Base-by-base conservation (phyloP, 1,140 invertebrate species). In the Rhagoletis zephyria region DNA sequence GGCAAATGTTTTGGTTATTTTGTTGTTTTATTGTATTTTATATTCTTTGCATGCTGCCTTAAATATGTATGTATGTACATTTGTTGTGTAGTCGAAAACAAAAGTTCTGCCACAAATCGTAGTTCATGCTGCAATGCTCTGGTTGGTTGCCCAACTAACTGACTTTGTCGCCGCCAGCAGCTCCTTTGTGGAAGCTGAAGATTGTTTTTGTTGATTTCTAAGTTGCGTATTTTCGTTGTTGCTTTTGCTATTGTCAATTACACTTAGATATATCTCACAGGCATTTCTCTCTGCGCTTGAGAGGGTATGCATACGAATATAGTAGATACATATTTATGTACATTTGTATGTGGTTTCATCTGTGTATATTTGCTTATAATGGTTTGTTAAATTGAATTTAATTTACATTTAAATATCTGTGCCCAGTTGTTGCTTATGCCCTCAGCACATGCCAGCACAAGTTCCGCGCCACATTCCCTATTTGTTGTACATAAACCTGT, bases 381-480 rank as follows among this genome's bases (percentile, higher is more conserved):
- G 65, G 67, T 88, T 87, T 87, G 85, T 64, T 77, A 87, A 88
- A 88, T 86, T 88, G 87, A 86, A 88, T 88, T 88, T 87, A 88
- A 88, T 88, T 88, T 87, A 85, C 77, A 88, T 88, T 87, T 88
- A 88, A 88, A 88, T 88, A 56, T 12, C 48, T 81, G 61, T n/a
- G 0, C 4, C 61, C 61, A 63, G 61, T 63, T 63, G 61, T 63
- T 63, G 12, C 61, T 63, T 14, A 14, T 63, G 12, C 1, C 42
- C 5, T 10, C 19, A 67, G n/a, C 30, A 30, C 64, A 67, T 16
- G 74, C 74, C 74, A 56, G 48, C 9, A 67, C n/a, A 40, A 67
- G 64, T 40, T 48, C 19, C 19, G 65, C 65, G 19, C 0, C 74
- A 77, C 74, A 77, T 42, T 16, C 19, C 74, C 2, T 70, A 10